Evolutionary conservation across 2,797 vertebrate species (phyloP), one percentile per base, ranked within the genome.

Genomic region (Zalophus californianus): DNA sequence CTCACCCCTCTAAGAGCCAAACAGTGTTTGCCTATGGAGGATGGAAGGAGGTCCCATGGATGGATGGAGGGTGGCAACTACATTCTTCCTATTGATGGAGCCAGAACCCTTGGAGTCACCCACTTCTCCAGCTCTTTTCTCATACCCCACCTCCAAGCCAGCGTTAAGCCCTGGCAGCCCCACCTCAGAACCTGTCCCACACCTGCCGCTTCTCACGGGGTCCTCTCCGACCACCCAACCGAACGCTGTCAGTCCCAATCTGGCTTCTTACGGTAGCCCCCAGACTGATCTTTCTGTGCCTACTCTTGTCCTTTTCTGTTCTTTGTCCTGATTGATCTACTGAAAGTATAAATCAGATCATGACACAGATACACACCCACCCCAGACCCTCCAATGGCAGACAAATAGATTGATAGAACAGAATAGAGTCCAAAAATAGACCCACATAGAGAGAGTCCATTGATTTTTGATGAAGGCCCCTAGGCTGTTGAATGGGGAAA

Each of bases 391-490:
- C 38, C 20, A 5, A 2, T 13, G 27, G 48, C 62, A 77, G 70
- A 64, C 56, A 27, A 68, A 82, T 41, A 87, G 92, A 18, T 56
- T 50, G 70, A 85, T 27, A 21, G 62, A 64, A 62, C 44, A 60
- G 72, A 68, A 4, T 9, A 25, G 38, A 91, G 32, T 79, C 50
- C 88, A 83, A 60, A 96, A 95, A 95, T 32, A 95, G 96, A 73
- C 64, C 72, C 80, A 29, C 23, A 25, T 32, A 80, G 7, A 56
- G 3, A 91, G 56, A 91, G 41, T 23, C 60, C 0, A 64, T 86
- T 92, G 95, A 88, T 92, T 96, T 94, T 91, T 73, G 83, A 90
- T 38, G 23, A 90, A 95, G 62, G 62, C 73, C 56, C 75, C 44
- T 1, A 23, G 91, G 82, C 85, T 35, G 1, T 56, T 73, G 32